Evolutionary conservation across 1,140 invertebrate genomes (phyloP).

Genomic region (Temnothorax longispinosus): DNA sequence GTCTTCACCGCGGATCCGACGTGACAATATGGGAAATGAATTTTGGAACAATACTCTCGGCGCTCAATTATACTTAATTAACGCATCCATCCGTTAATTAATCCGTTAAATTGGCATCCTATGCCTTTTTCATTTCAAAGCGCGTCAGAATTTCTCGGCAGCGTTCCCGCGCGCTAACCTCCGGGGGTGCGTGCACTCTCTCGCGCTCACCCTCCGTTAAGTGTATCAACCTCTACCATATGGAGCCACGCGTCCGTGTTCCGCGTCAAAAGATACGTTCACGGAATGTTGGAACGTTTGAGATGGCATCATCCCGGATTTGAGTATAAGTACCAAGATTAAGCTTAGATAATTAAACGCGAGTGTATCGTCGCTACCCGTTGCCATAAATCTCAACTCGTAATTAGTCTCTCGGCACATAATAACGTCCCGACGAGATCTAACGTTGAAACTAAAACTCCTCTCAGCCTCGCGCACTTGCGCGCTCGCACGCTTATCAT

Average conservation of each 20-base stretch:
- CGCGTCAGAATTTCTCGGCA: conserved; percentile 32
- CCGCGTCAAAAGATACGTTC: conserved; percentile 54
- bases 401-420: conserved; percentile 58
- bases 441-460: conserved; percentile 51
- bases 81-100: conserved; percentile 22
- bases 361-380: conserved; percentile 51
- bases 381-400: conserved; percentile 61
- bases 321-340: conserved; percentile 53
- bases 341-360: conserved; percentile 59
- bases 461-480: conserved; percentile 23
- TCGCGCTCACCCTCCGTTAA: conserved; percentile 5
- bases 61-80: conserved; percentile 3
- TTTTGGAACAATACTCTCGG: background rate
- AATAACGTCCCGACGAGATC: conserved; percentile 43
- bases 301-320: conserved; percentile 52
- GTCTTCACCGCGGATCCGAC: background rate
- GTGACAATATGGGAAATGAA: background rate
- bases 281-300: conserved; percentile 47
- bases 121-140: conserved; percentile 11
- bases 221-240: conserved; percentile 54
- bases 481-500: conserved; percentile 18
- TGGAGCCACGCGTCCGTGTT: conserved; percentile 52
- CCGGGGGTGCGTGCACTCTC: background rate
- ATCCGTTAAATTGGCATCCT: conserved; percentile 8
- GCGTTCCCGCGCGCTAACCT: background rate